These are phyloP conservation scores for Bilobella aurantiaca DNA, from an alignment of 1,140 invertebrate species.

Conservation along the genomic window DNA sequence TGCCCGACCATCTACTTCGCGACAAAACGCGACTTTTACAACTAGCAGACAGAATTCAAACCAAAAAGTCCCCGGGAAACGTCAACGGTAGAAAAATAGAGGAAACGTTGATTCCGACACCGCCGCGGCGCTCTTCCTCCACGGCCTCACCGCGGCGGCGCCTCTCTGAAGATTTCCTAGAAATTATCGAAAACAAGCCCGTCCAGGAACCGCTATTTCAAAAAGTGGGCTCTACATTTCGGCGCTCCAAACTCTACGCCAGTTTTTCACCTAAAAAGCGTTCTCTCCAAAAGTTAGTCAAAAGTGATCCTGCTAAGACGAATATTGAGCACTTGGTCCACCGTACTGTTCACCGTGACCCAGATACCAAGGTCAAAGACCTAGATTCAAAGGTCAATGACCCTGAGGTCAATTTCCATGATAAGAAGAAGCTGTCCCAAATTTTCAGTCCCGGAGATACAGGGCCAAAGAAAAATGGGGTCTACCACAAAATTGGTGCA, in stretches of 20 bases:
- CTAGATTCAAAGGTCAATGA: background rate
- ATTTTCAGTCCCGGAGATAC: no score
- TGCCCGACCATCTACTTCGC: background rate
- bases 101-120: background rate
- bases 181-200: background rate
- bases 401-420: background rate
- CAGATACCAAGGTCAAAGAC: constrained; percentile 7
- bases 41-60: constrained; percentile 25
- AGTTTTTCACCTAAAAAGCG: constrained; percentile 27
- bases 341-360: no score
- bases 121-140: background rate
- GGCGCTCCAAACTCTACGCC: constrained; percentile 23
- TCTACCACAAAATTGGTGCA: no score
- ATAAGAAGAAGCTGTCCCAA: background rate
- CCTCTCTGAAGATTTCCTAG: background rate
- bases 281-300: constrained; percentile 15
- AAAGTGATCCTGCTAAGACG: constrained; percentile 30
- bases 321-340: constrained; percentile 32
- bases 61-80: constrained; percentile 15
- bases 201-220: background rate
- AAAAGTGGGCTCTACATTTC: background rate
- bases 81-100: background rate
- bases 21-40: constrained; percentile 23
- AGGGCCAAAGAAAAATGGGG: no score
- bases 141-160: background rate